Evolutionary conservation across 2,888 invertebrate species (phyloP), one percentile per base, ranked within the genome.

Genomic region (Prosapia bicincta): DNA sequence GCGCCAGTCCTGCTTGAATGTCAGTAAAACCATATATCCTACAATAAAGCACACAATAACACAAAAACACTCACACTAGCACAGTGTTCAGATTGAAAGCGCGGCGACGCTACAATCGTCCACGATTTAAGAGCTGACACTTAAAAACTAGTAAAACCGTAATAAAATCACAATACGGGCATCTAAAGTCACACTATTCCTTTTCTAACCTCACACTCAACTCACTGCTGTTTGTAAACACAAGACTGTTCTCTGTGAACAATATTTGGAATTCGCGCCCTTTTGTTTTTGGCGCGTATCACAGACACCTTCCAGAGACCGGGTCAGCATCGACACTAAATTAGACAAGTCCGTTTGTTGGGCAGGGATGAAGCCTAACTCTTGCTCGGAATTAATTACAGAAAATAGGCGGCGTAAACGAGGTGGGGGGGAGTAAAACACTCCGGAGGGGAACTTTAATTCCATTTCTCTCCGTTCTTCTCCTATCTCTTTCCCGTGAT

Each of bases 401-500:
- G 66, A 43, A 54, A 74, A 74, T 74, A 74, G 74, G 74, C 74
- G 74, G 74, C 74, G 74, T 74, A 74, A 74, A 20, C 20, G 43
- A 13, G n/a, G 20, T 24, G 74, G 74, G 54, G 74, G 26, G 74
- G 67, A 69, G 74, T 26, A 69, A 15, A 38, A 69, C 69, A 26
- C 68, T 13, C n/a, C 66, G 65, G 54, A 54, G 54, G 54, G 54
- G 54, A 54, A 54, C 54, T n/a, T 54, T 38, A 38, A 38, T n/a
- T 54, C 54, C 20, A 3, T 54, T 54, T 54, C 54, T 54, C 54
- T 54, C 54, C 20, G 38, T 38, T 69, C 67, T 43, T 69, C 68
- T 20, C 7, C 72, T 25, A 2, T 67, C 25, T 23, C 13, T 25
- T 67, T 72, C 38, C 66, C 24, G 73, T 69, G 74, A 74, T 74